Conservation (phyloP, 2,797 vertebrate genomes). For the Coreius guichenoti region DNA sequence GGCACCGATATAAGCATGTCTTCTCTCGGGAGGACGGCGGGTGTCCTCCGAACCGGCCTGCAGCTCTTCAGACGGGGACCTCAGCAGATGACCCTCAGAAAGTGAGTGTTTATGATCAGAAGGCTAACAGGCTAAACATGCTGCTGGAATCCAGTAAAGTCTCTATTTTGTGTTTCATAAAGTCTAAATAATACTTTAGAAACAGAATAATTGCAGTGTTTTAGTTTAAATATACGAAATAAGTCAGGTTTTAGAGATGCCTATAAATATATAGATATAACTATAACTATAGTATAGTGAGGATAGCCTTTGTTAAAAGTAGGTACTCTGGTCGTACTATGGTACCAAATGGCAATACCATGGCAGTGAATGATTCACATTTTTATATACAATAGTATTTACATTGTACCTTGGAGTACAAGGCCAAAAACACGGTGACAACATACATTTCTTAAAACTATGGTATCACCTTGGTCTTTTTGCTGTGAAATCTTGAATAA, state of each 20-base stretch:
- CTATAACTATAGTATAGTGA: no score
- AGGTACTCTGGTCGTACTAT: background rate
- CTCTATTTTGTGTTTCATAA: no score
- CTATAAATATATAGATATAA: no score
- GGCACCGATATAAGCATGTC: slow-evolving; percentile 68
- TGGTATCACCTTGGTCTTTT: no score
- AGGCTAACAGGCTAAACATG: slow-evolving; percentile 15
- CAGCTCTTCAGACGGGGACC: slow-evolving; percentile 67
- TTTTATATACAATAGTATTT: background rate
- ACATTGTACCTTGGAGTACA: background rate
- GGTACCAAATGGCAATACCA: background rate
- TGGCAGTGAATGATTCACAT: background rate
- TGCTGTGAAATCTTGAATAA: no score
- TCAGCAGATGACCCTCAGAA: slow-evolving; percentile 67
- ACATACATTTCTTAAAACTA: no score
- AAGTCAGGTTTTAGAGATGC: background rate
- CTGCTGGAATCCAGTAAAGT: background rate
- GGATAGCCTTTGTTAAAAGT: background rate
- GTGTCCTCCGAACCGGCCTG: slow-evolving; percentile 69
- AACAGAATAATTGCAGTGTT: background rate
- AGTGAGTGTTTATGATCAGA: slow-evolving; percentile 66
- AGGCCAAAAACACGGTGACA: background rate
- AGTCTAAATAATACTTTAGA: background rate
- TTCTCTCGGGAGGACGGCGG: slow-evolving; percentile 72
- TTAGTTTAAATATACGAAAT: background rate